phyloP scores from a whole-genome alignment of 1,140 invertebrate genomes.

The Paracyclopina nana region DNA sequence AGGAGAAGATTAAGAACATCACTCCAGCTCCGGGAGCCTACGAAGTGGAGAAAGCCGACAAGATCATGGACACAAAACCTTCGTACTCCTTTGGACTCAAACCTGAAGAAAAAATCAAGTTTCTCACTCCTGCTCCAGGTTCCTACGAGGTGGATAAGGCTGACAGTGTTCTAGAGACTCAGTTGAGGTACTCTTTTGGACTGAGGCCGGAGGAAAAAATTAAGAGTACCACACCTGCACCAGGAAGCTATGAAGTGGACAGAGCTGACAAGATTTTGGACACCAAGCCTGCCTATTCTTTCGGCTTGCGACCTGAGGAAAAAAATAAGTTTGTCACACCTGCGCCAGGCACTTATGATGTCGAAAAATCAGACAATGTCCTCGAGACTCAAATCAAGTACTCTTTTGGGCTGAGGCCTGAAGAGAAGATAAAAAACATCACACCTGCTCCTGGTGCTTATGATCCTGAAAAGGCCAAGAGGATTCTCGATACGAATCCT shows the following conservation, averaged over 20 bases:
- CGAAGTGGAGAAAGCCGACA: constrained; percentile 1
- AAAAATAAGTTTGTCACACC: background rate
- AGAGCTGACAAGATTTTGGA: background rate
- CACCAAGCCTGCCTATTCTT: background rate
- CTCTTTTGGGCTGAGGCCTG: constrained; percentile 11
- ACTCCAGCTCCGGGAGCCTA: constrained; percentile 15
- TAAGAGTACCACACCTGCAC: background rate
- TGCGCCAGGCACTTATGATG: constrained; percentile 7
- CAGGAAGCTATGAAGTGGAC: constrained; percentile 13
- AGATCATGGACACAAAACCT: background rate
- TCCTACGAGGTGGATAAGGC: constrained; percentile 9
- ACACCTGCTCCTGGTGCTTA: constrained; percentile 15
- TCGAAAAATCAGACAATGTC: constrained; percentile 1
- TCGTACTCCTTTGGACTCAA: constrained; percentile 12
- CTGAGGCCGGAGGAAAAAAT: constrained; percentile 10
- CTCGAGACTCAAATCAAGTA: background rate
- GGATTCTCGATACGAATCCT: background rate
- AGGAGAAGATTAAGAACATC: constrained; percentile 6
- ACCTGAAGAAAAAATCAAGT: constrained; percentile 6
- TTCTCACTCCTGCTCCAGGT: constrained; percentile 3
- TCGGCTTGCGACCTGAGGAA: constrained; percentile 14
- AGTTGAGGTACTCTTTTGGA: constrained; percentile 5
- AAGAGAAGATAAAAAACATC: constrained; percentile 5
- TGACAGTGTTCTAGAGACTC: background rate
- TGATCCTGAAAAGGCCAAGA: constrained; percentile 9